Evolutionary conservation across 2,113 vertebrate genomes (phyloP).

Genomic region (Dendrocopos noguchii): DNA sequence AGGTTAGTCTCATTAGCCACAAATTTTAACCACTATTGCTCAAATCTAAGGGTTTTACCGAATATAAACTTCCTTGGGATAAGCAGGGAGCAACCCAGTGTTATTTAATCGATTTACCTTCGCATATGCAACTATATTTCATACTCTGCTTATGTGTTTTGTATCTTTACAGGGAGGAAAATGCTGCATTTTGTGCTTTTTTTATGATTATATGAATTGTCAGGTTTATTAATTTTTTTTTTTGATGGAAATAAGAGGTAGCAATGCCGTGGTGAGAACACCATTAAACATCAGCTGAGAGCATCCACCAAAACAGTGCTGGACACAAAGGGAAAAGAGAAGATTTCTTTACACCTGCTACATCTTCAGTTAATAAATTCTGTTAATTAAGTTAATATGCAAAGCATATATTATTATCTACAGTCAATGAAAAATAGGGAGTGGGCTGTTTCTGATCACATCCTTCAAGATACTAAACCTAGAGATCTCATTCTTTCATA

Average conservation of each 20-base stretch:
- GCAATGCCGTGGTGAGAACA: not conserved
- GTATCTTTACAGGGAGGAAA: not conserved
- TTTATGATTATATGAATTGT: not conserved
- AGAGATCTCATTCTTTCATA: not conserved
- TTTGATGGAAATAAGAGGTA: not conserved
- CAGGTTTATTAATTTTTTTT: not conserved
- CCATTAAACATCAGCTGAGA: not conserved
- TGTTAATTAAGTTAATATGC: not conserved
- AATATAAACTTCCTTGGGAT: not conserved
- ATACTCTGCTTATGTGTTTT: not conserved
- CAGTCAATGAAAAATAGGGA: not conserved
- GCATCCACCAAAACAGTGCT: not conserved
- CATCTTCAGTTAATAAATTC: not conserved
- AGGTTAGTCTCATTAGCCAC: constrained; percentile 6
- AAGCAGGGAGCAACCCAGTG: not conserved
- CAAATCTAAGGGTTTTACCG: not conserved
- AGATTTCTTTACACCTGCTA: not conserved
- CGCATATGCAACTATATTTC: not conserved
- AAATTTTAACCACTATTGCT: not conserved
- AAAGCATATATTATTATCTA: not conserved
- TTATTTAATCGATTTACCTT: not conserved
- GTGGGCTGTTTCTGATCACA: not conserved
- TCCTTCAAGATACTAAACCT: not conserved
- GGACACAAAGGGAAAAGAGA: not conserved
- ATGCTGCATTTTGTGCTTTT: not conserved